Evolutionary conservation across 2,113 vertebrate species (phyloP).

Genomic region (Labeo catla): DNA sequence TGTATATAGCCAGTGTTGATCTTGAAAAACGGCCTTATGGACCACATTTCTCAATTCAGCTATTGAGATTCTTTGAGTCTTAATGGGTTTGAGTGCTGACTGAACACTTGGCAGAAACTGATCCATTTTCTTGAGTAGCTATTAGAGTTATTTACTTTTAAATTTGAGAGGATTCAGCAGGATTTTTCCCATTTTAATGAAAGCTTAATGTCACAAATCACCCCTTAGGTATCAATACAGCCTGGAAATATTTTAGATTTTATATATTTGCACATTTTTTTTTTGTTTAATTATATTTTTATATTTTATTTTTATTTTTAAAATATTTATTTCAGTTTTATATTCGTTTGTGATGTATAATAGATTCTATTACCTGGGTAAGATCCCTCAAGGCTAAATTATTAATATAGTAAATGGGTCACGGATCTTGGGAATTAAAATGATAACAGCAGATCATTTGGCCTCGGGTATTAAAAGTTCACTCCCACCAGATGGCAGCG

Average conservation of each 20-base stretch:
- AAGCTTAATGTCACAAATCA: not conserved
- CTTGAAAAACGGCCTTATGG: not conserved
- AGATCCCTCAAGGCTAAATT: not conserved
- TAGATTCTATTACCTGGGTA: not conserved
- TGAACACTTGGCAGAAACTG: not conserved
- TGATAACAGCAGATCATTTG: not conserved
- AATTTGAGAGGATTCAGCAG: not conserved
- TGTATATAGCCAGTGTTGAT: not conserved
- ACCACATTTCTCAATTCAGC: not conserved
- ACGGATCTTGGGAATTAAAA: constrained; percentile 17
- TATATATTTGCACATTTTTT: no score
- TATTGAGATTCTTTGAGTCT: not conserved
- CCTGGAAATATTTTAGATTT: not conserved
- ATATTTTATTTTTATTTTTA: not conserved
- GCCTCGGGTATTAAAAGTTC: not conserved
- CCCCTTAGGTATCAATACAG: not conserved
- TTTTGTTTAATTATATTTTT: no score
- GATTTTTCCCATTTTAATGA: no score
- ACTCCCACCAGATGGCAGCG: constrained; percentile 35
- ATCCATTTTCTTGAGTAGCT: not conserved
- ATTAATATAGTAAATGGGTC: constrained; percentile 37
- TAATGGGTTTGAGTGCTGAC: not conserved
- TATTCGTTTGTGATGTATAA: constrained; percentile 2
- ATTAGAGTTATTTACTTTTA: not conserved
- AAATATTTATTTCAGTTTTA: not conserved